Evolutionary conservation across 2,888 invertebrate species (phyloP).

Genomic region (Drosophila affinis): DNA sequence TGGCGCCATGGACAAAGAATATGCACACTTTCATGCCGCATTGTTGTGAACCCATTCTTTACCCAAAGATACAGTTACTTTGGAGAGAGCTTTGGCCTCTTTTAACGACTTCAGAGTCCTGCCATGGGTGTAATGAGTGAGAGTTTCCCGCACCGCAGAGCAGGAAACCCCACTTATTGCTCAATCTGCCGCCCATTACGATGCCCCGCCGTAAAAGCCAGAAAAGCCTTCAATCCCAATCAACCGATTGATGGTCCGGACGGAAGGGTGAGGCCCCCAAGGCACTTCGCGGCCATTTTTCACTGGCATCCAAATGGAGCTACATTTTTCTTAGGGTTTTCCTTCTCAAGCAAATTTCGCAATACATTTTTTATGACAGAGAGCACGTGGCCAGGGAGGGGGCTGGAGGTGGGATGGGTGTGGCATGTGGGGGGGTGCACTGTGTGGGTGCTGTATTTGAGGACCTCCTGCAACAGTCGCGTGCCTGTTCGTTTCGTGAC

Average conservation of each 20-base stretch:
- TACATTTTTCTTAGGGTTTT: constrained; percentile 44
- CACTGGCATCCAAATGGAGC: constrained; percentile 45
- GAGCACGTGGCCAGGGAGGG: constrained; percentile 13
- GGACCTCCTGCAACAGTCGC: constrained; percentile 41
- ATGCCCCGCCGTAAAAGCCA: constrained; percentile 53
- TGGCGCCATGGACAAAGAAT: too few species aligned
- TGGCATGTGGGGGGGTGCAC: not conserved
- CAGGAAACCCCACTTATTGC: constrained; percentile 34
- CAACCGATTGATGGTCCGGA: constrained; percentile 43
- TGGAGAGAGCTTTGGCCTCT: not conserved
- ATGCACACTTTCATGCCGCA: too few species aligned
- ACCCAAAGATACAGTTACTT: not conserved
- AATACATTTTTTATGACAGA: constrained; percentile 68
- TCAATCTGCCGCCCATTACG: constrained; percentile 55
- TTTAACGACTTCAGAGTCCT: not conserved
- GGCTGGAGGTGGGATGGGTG: not conserved
- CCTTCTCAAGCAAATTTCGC: constrained; percentile 51
- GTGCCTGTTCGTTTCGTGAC: constrained; percentile 41
- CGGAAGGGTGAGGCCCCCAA: not conserved
- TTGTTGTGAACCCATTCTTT: not conserved
- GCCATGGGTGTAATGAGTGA: constrained; percentile 22
- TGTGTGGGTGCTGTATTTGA: constrained; percentile 13
- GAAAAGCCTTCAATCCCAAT: constrained; percentile 28
- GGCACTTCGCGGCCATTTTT: constrained; percentile 27
- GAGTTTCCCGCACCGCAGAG: constrained; percentile 7